Evolutionary conservation across 2,888 invertebrate genomes (phyloP).

Genomic region (Crioceris asparagi): DNA sequence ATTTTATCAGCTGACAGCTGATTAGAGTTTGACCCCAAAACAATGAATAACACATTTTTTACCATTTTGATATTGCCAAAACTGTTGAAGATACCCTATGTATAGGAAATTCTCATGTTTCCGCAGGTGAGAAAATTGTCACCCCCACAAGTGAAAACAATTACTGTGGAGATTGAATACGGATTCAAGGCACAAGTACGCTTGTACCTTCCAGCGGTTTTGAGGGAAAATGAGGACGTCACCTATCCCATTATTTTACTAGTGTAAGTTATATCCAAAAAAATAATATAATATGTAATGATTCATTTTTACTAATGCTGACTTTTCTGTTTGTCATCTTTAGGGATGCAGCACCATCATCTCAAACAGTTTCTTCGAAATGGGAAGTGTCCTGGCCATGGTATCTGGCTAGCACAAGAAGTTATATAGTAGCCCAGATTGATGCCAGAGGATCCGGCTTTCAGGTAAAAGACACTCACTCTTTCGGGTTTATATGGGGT

Average conservation of each 20-base stretch:
- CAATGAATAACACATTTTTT: too few relatives aligned
- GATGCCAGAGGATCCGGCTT: constrained; percentile 83
- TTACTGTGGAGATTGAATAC: constrained; percentile 51
- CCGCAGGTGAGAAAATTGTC: constrained; percentile 53
- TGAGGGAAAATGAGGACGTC: constrained; percentile 72
- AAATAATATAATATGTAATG: background rate
- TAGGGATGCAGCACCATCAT: constrained; percentile 71
- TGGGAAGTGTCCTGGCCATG: constrained; percentile 76
- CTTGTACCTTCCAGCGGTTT: constrained; percentile 69
- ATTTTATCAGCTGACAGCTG: too few relatives aligned
- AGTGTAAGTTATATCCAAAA: constrained; percentile 54
- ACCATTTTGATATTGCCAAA: too few relatives aligned
- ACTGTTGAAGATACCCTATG: too few relatives aligned
- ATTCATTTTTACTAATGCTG: background rate
- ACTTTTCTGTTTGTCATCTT: constrained; percentile 16
- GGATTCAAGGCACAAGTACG: constrained; percentile 65
- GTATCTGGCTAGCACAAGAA: constrained; percentile 70
- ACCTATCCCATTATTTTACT: constrained; percentile 71
- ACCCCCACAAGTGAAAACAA: constrained; percentile 61
- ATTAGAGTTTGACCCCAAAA: too few relatives aligned
- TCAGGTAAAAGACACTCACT: too few relatives aligned
- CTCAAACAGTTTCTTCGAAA: constrained; percentile 72
- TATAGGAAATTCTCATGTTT: too few relatives aligned
- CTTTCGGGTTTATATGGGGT: too few relatives aligned
- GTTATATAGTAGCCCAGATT: constrained; percentile 78